A percentile compares a stretch with the other conserved stretches of the same genome.
Evolutionary conservation across 2,797 vertebrate genomes (phyloP).

Genomic region (Ctenosaura bakeri): DNA sequence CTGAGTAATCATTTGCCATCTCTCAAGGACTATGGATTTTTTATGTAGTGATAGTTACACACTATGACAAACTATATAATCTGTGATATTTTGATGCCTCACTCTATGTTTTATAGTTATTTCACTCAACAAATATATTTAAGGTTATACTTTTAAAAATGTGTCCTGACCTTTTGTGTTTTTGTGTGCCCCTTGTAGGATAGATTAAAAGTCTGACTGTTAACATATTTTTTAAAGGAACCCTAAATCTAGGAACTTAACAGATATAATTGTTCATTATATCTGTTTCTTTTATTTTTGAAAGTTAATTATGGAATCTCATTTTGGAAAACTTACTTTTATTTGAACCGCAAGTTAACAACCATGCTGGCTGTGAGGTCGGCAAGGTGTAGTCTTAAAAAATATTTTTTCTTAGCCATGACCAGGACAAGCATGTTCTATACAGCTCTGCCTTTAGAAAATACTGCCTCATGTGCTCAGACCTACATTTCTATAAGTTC

Average conservation of each 20-base stretch:
- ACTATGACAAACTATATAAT: background rate
- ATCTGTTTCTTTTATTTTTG: background rate
- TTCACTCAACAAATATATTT: background rate
- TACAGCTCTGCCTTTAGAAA: conserved; percentile 31
- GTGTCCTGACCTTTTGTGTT: background rate
- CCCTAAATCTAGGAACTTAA: background rate
- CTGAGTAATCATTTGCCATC: background rate
- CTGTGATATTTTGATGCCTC: background rate
- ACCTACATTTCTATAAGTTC: conserved; percentile 47
- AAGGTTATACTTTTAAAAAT: background rate
- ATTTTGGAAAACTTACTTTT: too few species aligned
- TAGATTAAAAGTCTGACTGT: background rate
- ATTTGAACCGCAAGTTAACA: too few species aligned
- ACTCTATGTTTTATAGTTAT: background rate
- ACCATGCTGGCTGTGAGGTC: too few species aligned
- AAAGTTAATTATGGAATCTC: background rate
- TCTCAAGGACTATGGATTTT: background rate
- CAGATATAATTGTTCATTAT: background rate
- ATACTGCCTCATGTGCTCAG: conserved; percentile 32
- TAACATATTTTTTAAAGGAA: background rate
- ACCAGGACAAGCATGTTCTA: conserved; percentile 15
- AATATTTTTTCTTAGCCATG: too few species aligned
- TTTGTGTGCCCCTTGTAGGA: background rate
- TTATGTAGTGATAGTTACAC: background rate
- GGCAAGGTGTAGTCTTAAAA: too few species aligned